Conservation (phyloP, 2,113 vertebrate genomes). For the Rhynchopsitta pachyrhyncha region DNA sequence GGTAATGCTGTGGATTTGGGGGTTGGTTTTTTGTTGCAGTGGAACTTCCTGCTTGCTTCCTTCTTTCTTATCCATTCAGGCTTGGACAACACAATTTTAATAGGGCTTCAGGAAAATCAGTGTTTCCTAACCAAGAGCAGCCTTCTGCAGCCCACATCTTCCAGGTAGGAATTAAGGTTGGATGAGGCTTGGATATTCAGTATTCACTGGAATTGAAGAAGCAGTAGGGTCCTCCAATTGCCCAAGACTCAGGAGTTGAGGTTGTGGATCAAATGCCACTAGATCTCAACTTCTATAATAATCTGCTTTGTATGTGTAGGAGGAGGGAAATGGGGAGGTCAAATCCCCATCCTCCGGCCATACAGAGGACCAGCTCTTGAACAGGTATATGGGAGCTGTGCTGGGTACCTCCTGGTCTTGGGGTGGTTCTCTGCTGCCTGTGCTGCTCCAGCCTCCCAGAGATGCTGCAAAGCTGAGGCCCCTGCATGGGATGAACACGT, state of each 20-base stretch:
- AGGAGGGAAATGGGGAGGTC: neutral
- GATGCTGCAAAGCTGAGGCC: neutral
- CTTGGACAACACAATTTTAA: neutral
- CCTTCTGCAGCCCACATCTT: neutral
- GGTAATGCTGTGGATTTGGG: neutral
- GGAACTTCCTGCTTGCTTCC: neutral
- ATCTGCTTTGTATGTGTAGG: neutral
- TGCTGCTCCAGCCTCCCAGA: neutral
- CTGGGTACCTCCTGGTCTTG: neutral
- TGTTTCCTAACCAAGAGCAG: neutral
- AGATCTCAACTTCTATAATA: neutral
- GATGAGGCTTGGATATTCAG: neutral
- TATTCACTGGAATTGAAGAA: neutral
- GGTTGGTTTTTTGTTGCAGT: neutral
- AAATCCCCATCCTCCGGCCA: neutral
- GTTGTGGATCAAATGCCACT: neutral
- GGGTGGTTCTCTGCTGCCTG: neutral
- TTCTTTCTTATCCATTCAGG: neutral
- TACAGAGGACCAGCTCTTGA: neutral
- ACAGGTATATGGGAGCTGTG: neutral
- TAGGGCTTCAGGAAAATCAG: neutral
- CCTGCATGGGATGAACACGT: accelerated
- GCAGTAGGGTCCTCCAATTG: neutral
- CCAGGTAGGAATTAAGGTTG: neutral
- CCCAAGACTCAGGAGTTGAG: neutral